Conservation (phyloP, 1,140 invertebrate genomes). For the Magallana gigas region DNA sequence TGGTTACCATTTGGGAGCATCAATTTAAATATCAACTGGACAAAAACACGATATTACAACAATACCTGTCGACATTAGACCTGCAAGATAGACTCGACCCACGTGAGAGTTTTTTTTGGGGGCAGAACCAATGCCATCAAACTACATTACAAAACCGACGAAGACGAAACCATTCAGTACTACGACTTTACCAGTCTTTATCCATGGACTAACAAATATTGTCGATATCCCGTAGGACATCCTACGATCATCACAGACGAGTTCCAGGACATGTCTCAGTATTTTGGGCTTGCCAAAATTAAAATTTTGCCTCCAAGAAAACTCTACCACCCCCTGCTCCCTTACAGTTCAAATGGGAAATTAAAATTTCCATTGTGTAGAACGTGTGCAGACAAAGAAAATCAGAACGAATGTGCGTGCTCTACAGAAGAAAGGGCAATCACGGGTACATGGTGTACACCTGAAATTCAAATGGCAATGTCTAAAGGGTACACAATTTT, state of each 20-base stretch:
- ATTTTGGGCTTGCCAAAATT: slow-evolving; percentile 48
- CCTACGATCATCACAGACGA: slow-evolving; percentile 43
- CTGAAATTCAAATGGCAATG: slow-evolving; percentile 67
- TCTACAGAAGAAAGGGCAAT: slow-evolving; percentile 19
- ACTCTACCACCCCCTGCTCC: slow-evolving; percentile 49
- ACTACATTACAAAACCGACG: slow-evolving; percentile 11
- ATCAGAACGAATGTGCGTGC: slow-evolving; percentile 12
- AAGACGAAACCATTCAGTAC: slow-evolving; percentile 46
- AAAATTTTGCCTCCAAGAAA: slow-evolving; percentile 38
- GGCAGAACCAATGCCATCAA: slow-evolving; percentile 50
- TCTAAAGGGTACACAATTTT: slow-evolving; percentile 75
- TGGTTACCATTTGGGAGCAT: slow-evolving; percentile 38
- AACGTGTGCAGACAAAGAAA: slow-evolving; percentile 43
- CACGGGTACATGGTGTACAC: slow-evolving; percentile 52
- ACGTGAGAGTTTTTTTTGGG: slow-evolving; percentile 51
- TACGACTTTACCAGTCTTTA: slow-evolving; percentile 52
- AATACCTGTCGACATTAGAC: slow-evolving; percentile 33
- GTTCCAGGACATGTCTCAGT: slow-evolving; percentile 24
- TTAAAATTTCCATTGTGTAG: slow-evolving; percentile 48
- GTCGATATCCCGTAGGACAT: slow-evolving; percentile 46
- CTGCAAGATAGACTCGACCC: slow-evolving; percentile 39
- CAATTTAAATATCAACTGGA: slow-evolving; percentile 37
- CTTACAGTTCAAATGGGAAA: slow-evolving; percentile 52
- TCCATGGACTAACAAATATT: slow-evolving; percentile 47
- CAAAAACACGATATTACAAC: not conserved